Base-by-base conservation (phyloP, 2,888 invertebrate species). In the Endotricha flammealis region DNA sequence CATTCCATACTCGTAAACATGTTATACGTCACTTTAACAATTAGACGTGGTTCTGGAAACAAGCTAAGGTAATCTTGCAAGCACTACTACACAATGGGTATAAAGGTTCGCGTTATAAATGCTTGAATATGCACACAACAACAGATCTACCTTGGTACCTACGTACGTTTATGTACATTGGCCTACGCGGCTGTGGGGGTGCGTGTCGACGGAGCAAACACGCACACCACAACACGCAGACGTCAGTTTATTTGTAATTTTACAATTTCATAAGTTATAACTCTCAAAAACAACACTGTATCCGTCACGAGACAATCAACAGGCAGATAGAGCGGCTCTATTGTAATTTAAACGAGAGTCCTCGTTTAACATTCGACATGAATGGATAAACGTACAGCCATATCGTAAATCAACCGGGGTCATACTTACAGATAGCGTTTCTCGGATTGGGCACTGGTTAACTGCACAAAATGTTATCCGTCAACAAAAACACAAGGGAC, bases 391-490 rank as follows among this genome's bases (percentile, higher is more conserved):
- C 60, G 62, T 57, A 67, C 68, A 72, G 72, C 73, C 64, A 72
- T 77, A 74, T 73, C 62, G 70, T 74, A 75, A 76, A 77, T 76
- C 72, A 70, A 74, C 75, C 73, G 78, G 73, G 76, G 81, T 83
- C 79, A 83, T 86, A 86, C 86, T 86, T 83, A 86, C 86, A 83
- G 81, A 83, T 83, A 83, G 77, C 65, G 74, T 69, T 63, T 67
- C 71, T 72, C 64, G 58, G 64, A 60, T 70, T 73, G 64, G 57
- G 69, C 56, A 56, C 65, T 64, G 59, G 70, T 76, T 74, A 79
- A 78, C 72, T 78, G 78, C 81, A 82, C 75, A 75, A 80, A 66
- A 65, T 67, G 61, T 60, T 64, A 80, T 81, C 77, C 80, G 74
- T 81, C 79, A 83, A 85, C 80, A 81, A 80, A 79, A 82, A 81